A percentile compares a stretch with the other conserved stretches of the same genome.
phyloP scores from a whole-genome alignment of 2,888 invertebrate species.

The Melanotus villosus region DNA sequence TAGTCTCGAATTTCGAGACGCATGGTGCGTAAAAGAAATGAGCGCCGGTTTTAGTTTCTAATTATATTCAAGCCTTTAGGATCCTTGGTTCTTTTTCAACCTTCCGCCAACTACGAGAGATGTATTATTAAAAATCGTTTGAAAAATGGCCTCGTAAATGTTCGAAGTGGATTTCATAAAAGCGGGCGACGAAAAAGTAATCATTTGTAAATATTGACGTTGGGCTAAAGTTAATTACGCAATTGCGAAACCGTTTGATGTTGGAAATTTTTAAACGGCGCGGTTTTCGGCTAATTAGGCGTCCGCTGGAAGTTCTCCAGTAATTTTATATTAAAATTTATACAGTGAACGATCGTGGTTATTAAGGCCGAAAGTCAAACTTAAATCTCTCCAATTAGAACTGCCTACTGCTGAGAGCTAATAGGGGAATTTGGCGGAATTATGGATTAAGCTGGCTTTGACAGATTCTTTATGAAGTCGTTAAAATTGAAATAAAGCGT shows the following conservation, averaged over 20 bases:
- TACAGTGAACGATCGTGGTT: too few species aligned
- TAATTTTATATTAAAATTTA: too few species aligned
- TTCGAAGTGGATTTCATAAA: conserved; percentile 7
- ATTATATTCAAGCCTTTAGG: not conserved
- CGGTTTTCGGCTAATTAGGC: too few species aligned
- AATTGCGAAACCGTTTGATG: conserved; percentile 17
- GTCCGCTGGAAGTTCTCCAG: not conserved
- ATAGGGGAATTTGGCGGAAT: too few species aligned
- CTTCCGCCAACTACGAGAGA: not conserved
- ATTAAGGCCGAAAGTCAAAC: too few species aligned
- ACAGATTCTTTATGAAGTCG: too few species aligned
- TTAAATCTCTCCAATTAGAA: too few species aligned
- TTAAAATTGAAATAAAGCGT: too few species aligned
- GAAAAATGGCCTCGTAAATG: not conserved
- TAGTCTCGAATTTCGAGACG: not conserved
- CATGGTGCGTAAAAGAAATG: not conserved
- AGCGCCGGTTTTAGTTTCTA: not conserved
- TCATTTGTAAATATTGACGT: conserved; percentile 29
- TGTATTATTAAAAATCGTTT: not conserved
- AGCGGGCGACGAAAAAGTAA: conserved; percentile 20
- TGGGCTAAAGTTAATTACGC: conserved; percentile 18
- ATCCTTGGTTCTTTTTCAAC: not conserved
- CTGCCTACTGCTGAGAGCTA: too few species aligned
- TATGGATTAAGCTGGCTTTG: too few species aligned
- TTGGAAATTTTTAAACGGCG: too few species aligned